Percentiles rank a stretch among this genome's conserved stretches.
phyloP scores from a whole-genome alignment of 2,113 vertebrate genomes.

The Amblyornis subalaris region DNA sequence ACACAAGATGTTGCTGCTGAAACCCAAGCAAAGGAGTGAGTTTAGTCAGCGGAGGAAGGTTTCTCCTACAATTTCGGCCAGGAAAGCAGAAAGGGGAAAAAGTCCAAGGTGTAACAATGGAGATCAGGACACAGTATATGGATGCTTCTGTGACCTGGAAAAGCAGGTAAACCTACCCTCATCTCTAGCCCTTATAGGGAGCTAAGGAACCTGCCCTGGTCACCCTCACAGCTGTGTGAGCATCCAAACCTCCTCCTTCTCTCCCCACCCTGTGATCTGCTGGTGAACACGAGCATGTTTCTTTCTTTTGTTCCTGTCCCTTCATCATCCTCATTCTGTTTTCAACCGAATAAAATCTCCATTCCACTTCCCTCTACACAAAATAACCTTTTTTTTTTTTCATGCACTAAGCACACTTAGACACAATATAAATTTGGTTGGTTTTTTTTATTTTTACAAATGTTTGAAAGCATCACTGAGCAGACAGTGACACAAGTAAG shows the following conservation, averaged over 20 bases:
- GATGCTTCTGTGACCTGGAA: neutral
- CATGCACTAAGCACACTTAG: neutral
- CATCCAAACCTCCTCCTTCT: neutral
- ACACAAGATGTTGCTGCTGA: neutral
- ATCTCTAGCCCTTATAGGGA: neutral
- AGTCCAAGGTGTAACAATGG: neutral
- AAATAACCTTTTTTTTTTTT: neutral
- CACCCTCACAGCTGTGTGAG: fast-evolving
- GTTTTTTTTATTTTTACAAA: constrained; percentile 62
- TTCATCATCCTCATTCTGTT: neutral
- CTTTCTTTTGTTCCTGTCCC: neutral
- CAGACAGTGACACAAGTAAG: constrained; percentile 7
- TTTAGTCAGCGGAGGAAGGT: neutral
- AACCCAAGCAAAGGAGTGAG: neutral
- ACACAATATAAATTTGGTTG: neutral
- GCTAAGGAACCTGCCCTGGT: neutral
- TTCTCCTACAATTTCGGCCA: neutral
- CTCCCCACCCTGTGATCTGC: neutral
- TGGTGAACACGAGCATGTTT: fast-evolving
- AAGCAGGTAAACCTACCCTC: neutral
- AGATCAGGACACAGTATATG: neutral
- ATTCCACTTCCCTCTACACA: neutral
- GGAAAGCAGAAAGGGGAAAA: neutral
- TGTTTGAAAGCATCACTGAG: constrained; percentile 50
- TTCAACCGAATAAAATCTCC: neutral